Percentiles rank a stretch among this genome's conserved stretches.
Evolutionary conservation across 1,140 invertebrate species (phyloP).

Genomic region (Meloidogyne floridensis): DNA sequence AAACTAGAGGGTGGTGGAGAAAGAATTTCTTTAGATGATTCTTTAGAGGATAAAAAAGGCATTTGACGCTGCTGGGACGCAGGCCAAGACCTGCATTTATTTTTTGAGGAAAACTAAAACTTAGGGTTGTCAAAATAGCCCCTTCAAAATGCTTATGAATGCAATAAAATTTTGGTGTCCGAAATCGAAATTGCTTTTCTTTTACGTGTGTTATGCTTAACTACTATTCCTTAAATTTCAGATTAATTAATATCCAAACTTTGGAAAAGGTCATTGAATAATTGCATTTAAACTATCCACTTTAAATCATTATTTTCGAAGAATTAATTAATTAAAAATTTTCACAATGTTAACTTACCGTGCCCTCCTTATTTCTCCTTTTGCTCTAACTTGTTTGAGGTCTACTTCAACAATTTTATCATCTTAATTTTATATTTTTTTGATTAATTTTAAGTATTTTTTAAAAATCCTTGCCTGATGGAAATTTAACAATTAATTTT

Average conservation of each 20-base stretch:
- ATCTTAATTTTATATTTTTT: neutral
- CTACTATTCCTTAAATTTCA: no score
- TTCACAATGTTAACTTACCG: neutral
- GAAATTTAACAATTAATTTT: constrained; percentile 27
- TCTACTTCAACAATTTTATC: constrained; percentile 15
- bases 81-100: neutral
- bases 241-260: no score
- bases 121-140: no score
- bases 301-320: no score
- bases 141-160: no score
- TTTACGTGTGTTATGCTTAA: no score
- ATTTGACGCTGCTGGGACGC: neutral
- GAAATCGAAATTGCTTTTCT: no score
- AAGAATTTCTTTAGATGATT: neutral
- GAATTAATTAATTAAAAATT: no score
- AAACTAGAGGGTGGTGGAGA: constrained; percentile 21
- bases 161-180: no score
- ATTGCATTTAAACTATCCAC: no score
- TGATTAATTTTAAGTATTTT: neutral
- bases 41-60: neutral
- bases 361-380: constrained; percentile 15
- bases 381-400: neutral
- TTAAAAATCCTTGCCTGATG: no score
- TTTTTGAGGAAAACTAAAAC: neutral
- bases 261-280: no score